phyloP scores from a whole-genome alignment of 2,113 vertebrate species.

The Corythaeola cristata region DNA sequence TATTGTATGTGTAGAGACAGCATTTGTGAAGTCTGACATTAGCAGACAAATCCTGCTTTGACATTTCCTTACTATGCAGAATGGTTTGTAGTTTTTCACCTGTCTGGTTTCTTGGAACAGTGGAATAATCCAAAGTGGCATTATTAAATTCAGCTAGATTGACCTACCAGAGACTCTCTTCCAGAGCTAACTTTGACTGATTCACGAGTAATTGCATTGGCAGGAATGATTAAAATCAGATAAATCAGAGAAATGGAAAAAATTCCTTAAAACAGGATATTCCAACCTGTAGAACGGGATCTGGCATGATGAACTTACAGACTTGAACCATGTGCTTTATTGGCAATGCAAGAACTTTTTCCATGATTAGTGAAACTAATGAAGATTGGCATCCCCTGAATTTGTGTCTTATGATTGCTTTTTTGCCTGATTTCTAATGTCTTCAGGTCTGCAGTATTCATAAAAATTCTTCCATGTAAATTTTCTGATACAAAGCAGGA shows the following conservation, averaged over 20 bases:
- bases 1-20: not conserved
- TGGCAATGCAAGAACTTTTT: not conserved
- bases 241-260: constrained; percentile 14
- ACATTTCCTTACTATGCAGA: not conserved
- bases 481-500: not conserved
- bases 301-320: not conserved
- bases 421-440: not conserved
- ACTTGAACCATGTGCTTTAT: not conserved
- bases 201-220: not conserved
- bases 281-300: not conserved
- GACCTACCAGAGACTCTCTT: not conserved
- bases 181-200: not conserved
- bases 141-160: not conserved
- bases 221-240: not conserved
- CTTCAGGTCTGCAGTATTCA: not conserved
- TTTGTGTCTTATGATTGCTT: not conserved
- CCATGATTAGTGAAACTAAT: not conserved
- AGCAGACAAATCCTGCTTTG: not conserved
- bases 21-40: constrained; percentile 2
- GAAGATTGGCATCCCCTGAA: not conserved
- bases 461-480: not conserved
- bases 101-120: not conserved
- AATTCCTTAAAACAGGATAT: not conserved
- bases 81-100: not conserved
- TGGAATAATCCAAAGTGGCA: not conserved